Conservation (phyloP, 2,113 vertebrate species). For the Pleuronectes platessa region DNA sequence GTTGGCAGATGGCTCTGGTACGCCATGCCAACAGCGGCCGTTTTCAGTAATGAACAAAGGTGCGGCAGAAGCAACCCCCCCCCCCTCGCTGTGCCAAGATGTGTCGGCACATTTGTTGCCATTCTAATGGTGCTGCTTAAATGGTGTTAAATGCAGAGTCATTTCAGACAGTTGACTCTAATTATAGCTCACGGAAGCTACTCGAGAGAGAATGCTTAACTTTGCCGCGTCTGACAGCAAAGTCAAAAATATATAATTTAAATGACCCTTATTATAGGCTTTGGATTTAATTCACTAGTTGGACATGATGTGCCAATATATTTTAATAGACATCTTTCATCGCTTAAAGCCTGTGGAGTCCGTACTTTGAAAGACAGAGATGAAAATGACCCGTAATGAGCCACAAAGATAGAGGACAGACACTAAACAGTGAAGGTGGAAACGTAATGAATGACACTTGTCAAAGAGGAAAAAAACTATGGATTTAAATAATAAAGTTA, state of each 20-base stretch:
- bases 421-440: not conserved
- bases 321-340: slow-evolving; percentile 13
- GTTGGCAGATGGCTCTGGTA: slow-evolving; percentile 24
- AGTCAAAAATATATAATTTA: slow-evolving; percentile 1
- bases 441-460: not conserved
- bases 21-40: slow-evolving; percentile 59
- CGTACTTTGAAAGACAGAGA: slow-evolving; percentile 2
- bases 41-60: slow-evolving; percentile 70
- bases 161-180: slow-evolving; percentile 49
- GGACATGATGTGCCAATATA: slow-evolving; percentile 9
- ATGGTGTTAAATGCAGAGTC: slow-evolving; percentile 62
- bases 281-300: slow-evolving; percentile 2
- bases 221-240: slow-evolving; percentile 26
- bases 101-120: slow-evolving; percentile 63
- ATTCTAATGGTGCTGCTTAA: slow-evolving; percentile 54
- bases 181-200: slow-evolving; percentile 31
- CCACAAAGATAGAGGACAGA: not conserved
- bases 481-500: not conserved
- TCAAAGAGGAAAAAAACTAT: not conserved
- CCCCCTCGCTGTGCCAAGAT: slow-evolving; percentile 54
- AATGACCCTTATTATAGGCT: not conserved
- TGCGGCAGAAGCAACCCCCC: slow-evolving; percentile 28
- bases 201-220: slow-evolving; percentile 35
- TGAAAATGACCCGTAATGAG: slow-evolving; percentile 2
- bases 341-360: not conserved